Percentiles rank a stretch among this genome's conserved stretches.
Evolutionary conservation across 2,888 invertebrate species (phyloP).

Genomic region (Eupeodes latifasciatus): DNA sequence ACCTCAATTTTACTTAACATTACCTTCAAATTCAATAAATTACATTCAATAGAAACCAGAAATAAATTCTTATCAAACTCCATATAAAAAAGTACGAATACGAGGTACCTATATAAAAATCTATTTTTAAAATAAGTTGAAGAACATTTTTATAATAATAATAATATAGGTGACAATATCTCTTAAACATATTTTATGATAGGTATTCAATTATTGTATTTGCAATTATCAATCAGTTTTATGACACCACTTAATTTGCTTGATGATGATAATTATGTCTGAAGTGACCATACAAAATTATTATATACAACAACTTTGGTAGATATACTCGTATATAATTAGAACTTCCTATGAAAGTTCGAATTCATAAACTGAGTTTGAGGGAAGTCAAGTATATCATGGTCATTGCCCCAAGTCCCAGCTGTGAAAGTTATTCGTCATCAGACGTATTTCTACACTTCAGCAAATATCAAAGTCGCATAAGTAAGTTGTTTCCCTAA

Average conservation of each 20-base stretch:
- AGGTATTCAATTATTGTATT: slow-evolving; percentile 9
- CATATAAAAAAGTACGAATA: too few species aligned
- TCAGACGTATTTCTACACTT: too few species aligned
- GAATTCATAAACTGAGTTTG: background rate
- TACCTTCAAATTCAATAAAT: too few species aligned
- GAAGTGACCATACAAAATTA: slow-evolving; percentile 9
- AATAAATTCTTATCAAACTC: background rate
- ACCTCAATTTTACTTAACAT: too few species aligned
- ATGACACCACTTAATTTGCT: slow-evolving; percentile 16
- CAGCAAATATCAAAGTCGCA: too few species aligned
- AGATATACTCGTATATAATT: too few species aligned
- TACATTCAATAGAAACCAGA: too few species aligned
- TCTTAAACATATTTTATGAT: slow-evolving; percentile 9
- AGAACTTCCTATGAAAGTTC: background rate
- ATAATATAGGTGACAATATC: background rate
- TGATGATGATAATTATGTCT: slow-evolving; percentile 16
- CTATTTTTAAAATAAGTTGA: slow-evolving; percentile 12
- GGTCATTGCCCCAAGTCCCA: too few species aligned
- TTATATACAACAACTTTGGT: background rate
- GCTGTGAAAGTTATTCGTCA: too few species aligned
- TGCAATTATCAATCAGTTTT: slow-evolving; percentile 23
- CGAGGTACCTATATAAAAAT: background rate
- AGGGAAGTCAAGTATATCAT: too few species aligned
- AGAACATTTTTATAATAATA: background rate
- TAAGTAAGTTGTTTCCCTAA: too few species aligned